A percentile compares a stretch with the other conserved stretches of the same genome.
Conservation (phyloP, 2,888 invertebrate genomes). For the Ornithoptera alexandrae region DNA sequence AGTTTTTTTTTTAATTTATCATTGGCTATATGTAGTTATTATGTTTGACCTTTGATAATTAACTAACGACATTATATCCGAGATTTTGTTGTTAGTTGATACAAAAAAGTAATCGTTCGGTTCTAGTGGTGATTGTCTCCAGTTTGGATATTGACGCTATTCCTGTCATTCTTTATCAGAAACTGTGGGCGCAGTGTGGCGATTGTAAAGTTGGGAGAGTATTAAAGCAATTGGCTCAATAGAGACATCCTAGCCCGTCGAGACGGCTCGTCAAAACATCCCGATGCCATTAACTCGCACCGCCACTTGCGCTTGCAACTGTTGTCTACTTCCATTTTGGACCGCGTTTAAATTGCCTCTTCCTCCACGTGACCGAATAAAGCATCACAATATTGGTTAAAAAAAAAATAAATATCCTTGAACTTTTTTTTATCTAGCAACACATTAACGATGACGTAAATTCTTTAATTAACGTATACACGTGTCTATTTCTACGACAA, state of each 20-base stretch:
- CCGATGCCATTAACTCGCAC: slow-evolving; percentile 51
- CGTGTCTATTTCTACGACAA: too few relatives aligned
- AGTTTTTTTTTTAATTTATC: not conserved
- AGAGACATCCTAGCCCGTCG: slow-evolving; percentile 60
- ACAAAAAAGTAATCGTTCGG: not conserved
- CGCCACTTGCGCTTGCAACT: slow-evolving; percentile 52
- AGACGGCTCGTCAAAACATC: slow-evolving; percentile 67
- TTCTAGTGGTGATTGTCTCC: not conserved
- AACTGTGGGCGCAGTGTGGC: slow-evolving; percentile 17
- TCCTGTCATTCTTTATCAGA: slow-evolving; percentile 16
- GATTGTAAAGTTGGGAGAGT: slow-evolving; percentile 26
- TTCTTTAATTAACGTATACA: too few relatives aligned
- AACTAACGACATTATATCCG: not conserved
- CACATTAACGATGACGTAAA: not conserved
- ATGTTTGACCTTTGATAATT: not conserved
- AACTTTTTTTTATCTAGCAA: not conserved
- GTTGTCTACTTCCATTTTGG: slow-evolving; percentile 58
- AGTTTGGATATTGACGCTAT: not conserved
- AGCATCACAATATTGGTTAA: not conserved
- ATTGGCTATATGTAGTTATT: not conserved
- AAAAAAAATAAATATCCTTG: not conserved
- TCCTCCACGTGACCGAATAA: slow-evolving; percentile 52
- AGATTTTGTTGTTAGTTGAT: not conserved
- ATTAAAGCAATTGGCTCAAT: slow-evolving; percentile 55
- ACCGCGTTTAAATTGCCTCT: slow-evolving; percentile 67